These are phyloP conservation scores for Cryptoleucopteryx plumbea DNA, from an alignment of 2,113 vertebrate species.

Conservation along the genomic window DNA sequence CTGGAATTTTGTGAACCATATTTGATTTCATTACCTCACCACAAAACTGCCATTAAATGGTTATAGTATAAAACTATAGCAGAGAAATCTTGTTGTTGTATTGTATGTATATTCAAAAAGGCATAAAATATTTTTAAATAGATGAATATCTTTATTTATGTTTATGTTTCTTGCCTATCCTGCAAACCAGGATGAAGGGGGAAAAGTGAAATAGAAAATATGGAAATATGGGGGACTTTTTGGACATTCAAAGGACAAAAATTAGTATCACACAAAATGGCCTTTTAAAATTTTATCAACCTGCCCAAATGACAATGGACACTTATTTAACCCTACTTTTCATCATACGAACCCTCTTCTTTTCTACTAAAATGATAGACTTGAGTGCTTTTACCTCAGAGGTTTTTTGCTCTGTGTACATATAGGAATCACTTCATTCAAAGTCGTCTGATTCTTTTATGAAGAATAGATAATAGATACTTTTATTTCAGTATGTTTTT, in stretches of 20 bases:
- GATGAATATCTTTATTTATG: not conserved
- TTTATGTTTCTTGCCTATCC: not conserved
- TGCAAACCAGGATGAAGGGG: not conserved
- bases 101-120: not conserved
- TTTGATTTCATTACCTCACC: not conserved
- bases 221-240: accelerated
- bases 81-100: not conserved
- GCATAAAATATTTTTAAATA: not conserved
- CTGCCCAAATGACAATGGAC: not conserved
- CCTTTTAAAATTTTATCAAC: not conserved
- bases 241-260: not conserved
- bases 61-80: not conserved
- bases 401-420: not conserved
- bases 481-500: not conserved
- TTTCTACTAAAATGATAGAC: not conserved
- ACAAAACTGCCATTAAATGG: not conserved
- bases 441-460: not conserved
- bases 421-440: not conserved
- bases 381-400: not conserved
- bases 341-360: not conserved
- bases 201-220: not conserved
- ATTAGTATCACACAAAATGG: not conserved
- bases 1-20: not conserved
- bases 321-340: not conserved
- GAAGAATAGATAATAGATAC: not conserved